Base-by-base conservation (phyloP, 1,140 invertebrate species). In the Brachystomella parvula region DNA sequence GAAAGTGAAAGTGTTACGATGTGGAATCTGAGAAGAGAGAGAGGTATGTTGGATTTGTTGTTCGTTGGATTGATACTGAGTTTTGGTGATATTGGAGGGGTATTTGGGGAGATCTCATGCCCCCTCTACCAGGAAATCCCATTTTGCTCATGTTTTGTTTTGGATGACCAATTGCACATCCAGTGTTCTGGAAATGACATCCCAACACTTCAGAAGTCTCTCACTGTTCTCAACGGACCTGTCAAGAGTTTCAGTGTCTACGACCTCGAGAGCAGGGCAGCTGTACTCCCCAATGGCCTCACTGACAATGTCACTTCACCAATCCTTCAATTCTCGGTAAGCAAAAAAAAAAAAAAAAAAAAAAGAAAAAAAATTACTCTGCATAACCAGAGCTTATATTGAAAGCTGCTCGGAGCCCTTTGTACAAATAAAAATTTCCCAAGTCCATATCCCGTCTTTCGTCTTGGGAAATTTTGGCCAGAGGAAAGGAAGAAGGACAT, bases 111-210 rank as follows among this genome's bases (percentile, higher is more conserved):
- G 66, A 73, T 73, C 39, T 79, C 83, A 65, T 89, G 88, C 75
- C 88, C 88, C 44, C 84, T 81, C 71, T 82, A 86, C 71, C 78
- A 84, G 70, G 84, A 85, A 70, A 88, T 86, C 75, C 85, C 87
- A 19, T 85, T 84, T 71, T 95, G 92, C 79, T 87, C 89, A 0
- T 94, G 92, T 78, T 93, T 92, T 81, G 89, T 89, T 78, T 90
- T 92, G 76, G 89, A 92, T 77, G 89, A 92, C 79, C 90, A 89
- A 31, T 82, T 94, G 60, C 92, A 90, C 79, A 81, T 94, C 70
- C 90, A 95, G 78, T 95, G 92, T 76, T 87, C 90, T 21, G 87
- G 85, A 63, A 87, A 86, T 3, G 86, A 85, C n/a, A 82, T 86
- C 29, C 81, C 81, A 21, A 77, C 79, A 26, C 76, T 86, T 30